Percentiles rank a stretch among this genome's conserved stretches.
Evolutionary conservation across 2,113 vertebrate species (phyloP).

Genomic region (Salvelinus fontinalis): DNA sequence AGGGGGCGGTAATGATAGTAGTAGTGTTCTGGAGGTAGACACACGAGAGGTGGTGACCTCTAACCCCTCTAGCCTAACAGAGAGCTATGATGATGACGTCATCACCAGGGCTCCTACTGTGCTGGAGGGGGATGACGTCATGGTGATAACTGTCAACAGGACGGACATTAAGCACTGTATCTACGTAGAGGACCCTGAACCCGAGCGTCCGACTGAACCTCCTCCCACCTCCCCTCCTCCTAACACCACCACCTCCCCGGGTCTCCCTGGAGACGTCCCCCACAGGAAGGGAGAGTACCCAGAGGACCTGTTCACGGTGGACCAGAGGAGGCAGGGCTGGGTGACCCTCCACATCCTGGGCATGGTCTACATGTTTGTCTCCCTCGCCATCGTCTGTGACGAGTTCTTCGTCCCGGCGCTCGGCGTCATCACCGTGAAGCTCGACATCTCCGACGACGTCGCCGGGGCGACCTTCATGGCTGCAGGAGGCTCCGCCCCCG

Average conservation of each 20-base stretch:
- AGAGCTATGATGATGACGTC: conserved; percentile 3
- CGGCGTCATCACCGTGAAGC: conserved; percentile 83
- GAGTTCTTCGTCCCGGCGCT: conserved; percentile 91
- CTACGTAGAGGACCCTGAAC: conserved; percentile 64
- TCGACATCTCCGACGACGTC: conserved; percentile 90
- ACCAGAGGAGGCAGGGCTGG: conserved; percentile 85
- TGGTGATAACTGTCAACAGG: conserved; percentile 51
- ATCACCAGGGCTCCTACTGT: conserved; percentile 23
- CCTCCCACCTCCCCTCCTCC: conserved; percentile 26
- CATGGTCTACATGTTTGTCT: conserved; percentile 90
- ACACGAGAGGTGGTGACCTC: conserved; percentile 33
- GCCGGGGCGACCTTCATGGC: conserved; percentile 96
- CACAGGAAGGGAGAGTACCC: conserved; percentile 83
- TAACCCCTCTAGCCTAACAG: conserved; percentile 26
- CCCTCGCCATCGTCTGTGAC: conserved; percentile 91
- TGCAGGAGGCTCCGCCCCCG: conserved; percentile 89
- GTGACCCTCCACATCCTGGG: conserved; percentile 83
- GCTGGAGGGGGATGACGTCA: neutral
- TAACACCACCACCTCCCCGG: conserved; percentile 34
- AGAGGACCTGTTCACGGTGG: conserved; percentile 83
- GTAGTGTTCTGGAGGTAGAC: conserved; percentile 33
- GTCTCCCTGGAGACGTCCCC: conserved; percentile 1
- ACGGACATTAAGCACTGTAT: conserved; percentile 78
- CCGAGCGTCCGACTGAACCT: conserved; percentile 51
- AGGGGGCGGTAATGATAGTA: neutral